Conservation (phyloP, 1,140 invertebrate species). For the Solenopsis fugax region DNA sequence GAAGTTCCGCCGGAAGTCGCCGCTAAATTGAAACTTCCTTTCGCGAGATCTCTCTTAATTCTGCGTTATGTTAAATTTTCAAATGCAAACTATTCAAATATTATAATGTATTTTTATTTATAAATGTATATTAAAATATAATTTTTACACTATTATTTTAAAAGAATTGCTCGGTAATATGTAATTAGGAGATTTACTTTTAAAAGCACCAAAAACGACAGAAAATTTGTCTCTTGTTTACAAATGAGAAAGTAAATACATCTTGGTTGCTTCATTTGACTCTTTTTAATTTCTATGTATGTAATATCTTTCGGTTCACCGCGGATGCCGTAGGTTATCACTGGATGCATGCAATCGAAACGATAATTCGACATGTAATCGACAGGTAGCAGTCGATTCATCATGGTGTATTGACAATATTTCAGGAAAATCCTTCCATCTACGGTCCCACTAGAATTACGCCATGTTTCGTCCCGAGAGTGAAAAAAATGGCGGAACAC, state of each 20-base stretch:
- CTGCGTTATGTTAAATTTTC: background rate
- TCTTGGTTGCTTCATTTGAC: background rate
- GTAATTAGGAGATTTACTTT: background rate
- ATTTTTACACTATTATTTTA: too few relatives aligned
- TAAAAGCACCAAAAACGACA: background rate
- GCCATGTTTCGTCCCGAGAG: background rate
- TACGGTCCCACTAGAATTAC: conserved; percentile 40
- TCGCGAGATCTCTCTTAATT: background rate
- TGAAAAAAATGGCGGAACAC: conserved; percentile 23
- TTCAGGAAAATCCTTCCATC: conserved; percentile 34
- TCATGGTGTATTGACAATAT: conserved; percentile 35
- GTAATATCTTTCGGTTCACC: background rate
- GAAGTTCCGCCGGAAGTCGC: background rate
- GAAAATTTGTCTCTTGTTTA: background rate
- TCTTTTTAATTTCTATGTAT: background rate
- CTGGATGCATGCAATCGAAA: conserved; percentile 26
- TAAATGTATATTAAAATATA: background rate
- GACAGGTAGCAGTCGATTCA: conserved; percentile 47
- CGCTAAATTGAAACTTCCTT: background rate
- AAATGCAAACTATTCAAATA: background rate
- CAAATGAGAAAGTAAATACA: background rate
- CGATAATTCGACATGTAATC: conserved; percentile 54
- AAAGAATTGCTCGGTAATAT: too few relatives aligned
- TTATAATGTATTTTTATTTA: background rate
- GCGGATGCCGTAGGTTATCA: conserved; percentile 14